A percentile compares a stretch with the other conserved stretches of the same genome.
Evolutionary conservation across 2,888 invertebrate genomes (phyloP).

Genomic region (Charanyca ferruginea): DNA sequence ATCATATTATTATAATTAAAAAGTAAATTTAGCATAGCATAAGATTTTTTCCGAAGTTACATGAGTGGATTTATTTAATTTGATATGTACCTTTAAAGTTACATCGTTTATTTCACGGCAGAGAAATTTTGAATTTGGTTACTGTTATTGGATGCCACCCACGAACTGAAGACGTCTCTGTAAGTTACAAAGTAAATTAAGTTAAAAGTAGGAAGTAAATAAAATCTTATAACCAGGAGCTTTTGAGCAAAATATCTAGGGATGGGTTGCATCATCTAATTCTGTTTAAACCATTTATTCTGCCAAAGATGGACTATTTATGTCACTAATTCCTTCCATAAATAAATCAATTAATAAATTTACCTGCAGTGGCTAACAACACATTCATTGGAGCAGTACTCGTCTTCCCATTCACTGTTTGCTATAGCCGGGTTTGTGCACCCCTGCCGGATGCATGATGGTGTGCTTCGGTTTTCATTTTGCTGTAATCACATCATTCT

Average conservation of each 20-base stretch:
- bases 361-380: conserved; percentile 98
- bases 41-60: conserved; percentile 54
- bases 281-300: conserved; percentile 1
- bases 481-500: conserved; percentile 75
- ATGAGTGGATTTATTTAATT: conserved; percentile 70
- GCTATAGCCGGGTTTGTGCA: conserved; percentile 97
- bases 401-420: conserved; percentile 98
- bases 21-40: conserved; percentile 42
- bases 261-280: conserved; percentile 13
- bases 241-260: conserved; percentile 17
- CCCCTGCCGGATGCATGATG: conserved; percentile 96
- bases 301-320: not conserved
- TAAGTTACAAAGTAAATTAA: conserved; percentile 74
- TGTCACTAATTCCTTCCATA: conserved; percentile 69
- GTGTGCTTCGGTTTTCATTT: conserved; percentile 85
- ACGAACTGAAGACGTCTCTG: conserved; percentile 97
- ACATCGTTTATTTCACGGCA: conserved; percentile 93
- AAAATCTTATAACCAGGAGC: not conserved
- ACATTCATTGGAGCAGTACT: conserved; percentile 99
- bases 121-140: conserved; percentile 95
- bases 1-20: conserved; percentile 32
- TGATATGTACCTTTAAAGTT: conserved; percentile 76
- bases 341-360: conserved; percentile 29
- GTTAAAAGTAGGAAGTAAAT: conserved; percentile 14
- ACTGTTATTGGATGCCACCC: conserved; percentile 97